These are phyloP conservation scores for Columba guinea DNA, from an alignment of 2,797 vertebrate genomes.

Conservation along the genomic window DNA sequence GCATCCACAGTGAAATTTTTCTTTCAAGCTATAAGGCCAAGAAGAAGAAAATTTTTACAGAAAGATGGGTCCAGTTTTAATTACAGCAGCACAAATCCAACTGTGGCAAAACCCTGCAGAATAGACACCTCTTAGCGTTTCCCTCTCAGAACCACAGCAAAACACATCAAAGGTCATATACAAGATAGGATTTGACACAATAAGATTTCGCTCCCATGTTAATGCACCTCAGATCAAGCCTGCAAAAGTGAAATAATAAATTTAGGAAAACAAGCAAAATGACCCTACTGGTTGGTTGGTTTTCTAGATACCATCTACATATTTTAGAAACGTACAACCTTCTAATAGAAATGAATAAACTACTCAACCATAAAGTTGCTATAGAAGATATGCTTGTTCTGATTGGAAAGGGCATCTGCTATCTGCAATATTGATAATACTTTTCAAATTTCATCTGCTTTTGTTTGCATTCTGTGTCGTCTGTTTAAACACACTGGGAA, in stretches of 20 bases:
- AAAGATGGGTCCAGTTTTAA: slow-evolving; percentile 11
- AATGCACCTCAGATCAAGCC: slow-evolving; percentile 77
- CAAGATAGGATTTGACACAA: slow-evolving; percentile 77
- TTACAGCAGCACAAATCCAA: background rate
- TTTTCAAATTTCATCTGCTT: slow-evolving; percentile 99
- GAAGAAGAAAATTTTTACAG: background rate
- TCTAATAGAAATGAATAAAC: slow-evolving; percentile 99
- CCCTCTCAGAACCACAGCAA: slow-evolving; percentile 27
- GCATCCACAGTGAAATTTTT: background rate
- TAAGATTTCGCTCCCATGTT: slow-evolving; percentile 75
- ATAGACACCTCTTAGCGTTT: slow-evolving; percentile 37
- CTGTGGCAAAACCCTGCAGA: background rate
- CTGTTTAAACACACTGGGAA: slow-evolving; percentile 99
- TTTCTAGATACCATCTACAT: slow-evolving; percentile 86
- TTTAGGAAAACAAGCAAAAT: slow-evolving; percentile 86
- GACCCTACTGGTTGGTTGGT: slow-evolving; percentile 84
- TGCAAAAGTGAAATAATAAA: slow-evolving; percentile 83
- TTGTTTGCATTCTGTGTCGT: slow-evolving; percentile 99
- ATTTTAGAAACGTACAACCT: slow-evolving; percentile 93
- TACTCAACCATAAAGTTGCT: slow-evolving; percentile 99
- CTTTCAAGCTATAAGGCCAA: background rate
- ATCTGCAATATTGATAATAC: slow-evolving; percentile 99
- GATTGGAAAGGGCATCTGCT: slow-evolving; percentile 99
- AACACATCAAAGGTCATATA: slow-evolving; percentile 77
- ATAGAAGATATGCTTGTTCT: slow-evolving; percentile 98